phyloP scores from a whole-genome alignment of 2,113 vertebrate species.

The Cyprinodon variegatus region DNA sequence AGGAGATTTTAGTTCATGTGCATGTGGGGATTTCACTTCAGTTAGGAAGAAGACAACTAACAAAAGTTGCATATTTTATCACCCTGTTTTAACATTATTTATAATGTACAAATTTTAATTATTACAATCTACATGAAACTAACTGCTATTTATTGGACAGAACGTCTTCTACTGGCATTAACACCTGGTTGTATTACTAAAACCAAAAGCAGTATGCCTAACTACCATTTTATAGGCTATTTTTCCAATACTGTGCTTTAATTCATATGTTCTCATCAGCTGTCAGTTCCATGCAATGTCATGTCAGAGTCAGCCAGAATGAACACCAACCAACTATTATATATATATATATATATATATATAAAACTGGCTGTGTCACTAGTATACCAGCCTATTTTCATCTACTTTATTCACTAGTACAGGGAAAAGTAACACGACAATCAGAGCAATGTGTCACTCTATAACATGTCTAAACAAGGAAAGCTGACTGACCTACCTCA shows the following conservation, averaged over 20 bases:
- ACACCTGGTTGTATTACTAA: slow-evolving; percentile 19
- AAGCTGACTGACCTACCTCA: slow-evolving; percentile 44
- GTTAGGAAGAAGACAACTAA: slow-evolving; percentile 30
- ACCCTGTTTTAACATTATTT: slow-evolving; percentile 29
- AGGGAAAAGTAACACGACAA: neutral
- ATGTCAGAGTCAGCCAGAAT: neutral
- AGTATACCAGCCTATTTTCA: neutral
- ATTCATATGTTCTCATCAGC: slow-evolving; percentile 11
- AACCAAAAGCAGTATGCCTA: neutral
- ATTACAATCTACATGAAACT: slow-evolving; percentile 7
- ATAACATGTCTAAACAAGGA: slow-evolving; percentile 3
- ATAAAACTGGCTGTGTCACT: neutral
- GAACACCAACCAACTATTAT: neutral
- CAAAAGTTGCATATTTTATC: slow-evolving; percentile 32
- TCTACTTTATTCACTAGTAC: neutral
- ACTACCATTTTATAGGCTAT: slow-evolving; percentile 12
- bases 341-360: no score
- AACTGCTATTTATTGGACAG: neutral
- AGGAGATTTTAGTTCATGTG: slow-evolving; percentile 44
- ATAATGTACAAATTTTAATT: slow-evolving; percentile 10
- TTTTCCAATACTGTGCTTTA: slow-evolving; percentile 2
- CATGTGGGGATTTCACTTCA: slow-evolving; percentile 54
- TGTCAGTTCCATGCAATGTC: slow-evolving; percentile 1
- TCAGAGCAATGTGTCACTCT: neutral
- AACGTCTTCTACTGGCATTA: slow-evolving; percentile 4